Conservation (phyloP, 1,140 invertebrate species). For the Dendroctonus valens region DNA sequence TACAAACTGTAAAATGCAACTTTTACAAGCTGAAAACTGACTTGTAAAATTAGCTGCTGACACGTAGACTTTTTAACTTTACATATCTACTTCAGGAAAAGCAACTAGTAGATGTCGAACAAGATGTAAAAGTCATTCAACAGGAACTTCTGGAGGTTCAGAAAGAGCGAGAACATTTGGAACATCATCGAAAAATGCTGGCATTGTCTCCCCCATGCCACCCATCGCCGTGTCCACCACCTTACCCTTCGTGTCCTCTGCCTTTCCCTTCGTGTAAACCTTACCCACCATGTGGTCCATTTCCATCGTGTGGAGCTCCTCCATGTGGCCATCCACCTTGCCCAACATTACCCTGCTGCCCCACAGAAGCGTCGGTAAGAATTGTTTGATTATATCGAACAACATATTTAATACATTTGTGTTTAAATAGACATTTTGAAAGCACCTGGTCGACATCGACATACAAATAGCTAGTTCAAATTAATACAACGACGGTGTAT, state of each 20-base stretch:
- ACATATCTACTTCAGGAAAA: constrained; percentile 52
- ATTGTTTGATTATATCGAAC: too few species aligned
- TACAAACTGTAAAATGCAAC: too few species aligned
- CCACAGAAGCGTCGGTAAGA: constrained; percentile 25
- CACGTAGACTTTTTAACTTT: too few species aligned
- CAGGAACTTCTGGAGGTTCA: constrained; percentile 59
- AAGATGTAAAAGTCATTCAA: constrained; percentile 60
- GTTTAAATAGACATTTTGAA: too few species aligned
- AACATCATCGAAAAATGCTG: constrained; percentile 52
- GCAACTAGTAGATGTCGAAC: constrained; percentile 61
- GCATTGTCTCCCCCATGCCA: constrained; percentile 29
- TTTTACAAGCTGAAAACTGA: too few species aligned
- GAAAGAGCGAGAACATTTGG: constrained; percentile 57
- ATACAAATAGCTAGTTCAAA: too few species aligned
- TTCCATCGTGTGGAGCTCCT: too few species aligned
- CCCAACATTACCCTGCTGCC: constrained; percentile 23
- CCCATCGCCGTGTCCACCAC: constrained; percentile 2
- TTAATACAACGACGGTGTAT: too few species aligned
- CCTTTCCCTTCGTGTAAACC: constrained; percentile 18
- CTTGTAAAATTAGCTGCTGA: too few species aligned
- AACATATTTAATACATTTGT: too few species aligned
- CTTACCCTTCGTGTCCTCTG: too few species aligned
- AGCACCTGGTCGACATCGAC: too few species aligned
- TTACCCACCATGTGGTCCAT: constrained; percentile 34
- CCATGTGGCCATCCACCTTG: constrained; percentile 25